Evolutionary conservation across 2,888 invertebrate genomes (phyloP).

Genomic region (Aelia acuminata): DNA sequence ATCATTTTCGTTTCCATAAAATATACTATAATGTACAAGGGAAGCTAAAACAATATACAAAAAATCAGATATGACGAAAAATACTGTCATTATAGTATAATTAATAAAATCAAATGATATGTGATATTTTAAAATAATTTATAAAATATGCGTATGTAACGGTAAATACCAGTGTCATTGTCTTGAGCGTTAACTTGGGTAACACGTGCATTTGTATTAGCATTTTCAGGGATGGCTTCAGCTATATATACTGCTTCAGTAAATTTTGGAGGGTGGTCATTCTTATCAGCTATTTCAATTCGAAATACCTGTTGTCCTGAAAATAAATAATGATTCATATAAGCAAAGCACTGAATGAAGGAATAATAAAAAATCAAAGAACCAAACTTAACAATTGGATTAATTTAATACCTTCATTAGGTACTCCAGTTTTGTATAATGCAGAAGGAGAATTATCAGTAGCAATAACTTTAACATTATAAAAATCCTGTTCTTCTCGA

Average conservation of each 20-base stretch:
- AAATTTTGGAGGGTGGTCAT: slow-evolving; percentile 95
- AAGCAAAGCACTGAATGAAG: not conserved
- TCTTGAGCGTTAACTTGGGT: slow-evolving; percentile 91
- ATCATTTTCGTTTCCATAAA: slow-evolving; percentile 86
- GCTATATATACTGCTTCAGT: slow-evolving; percentile 82
- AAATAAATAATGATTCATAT: slow-evolving; percentile 52
- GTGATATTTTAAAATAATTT: not conserved
- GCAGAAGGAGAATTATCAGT: slow-evolving; percentile 92
- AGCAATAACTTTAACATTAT: slow-evolving; percentile 91
- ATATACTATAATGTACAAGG: slow-evolving; percentile 88
- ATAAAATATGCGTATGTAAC: not conserved
- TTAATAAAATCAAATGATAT: not conserved
- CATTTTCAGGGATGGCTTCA: slow-evolving; percentile 84
- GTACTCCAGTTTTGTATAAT: slow-evolving; percentile 76
- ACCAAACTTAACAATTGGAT: not conserved
- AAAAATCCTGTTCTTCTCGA: slow-evolving; percentile 86
- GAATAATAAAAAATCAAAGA: not conserved
- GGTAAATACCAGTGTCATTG: slow-evolving; percentile 79
- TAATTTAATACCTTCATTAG: slow-evolving; percentile 76
- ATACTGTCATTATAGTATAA: not conserved
- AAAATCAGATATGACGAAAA: not conserved
- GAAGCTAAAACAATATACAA: slow-evolving; percentile 74
- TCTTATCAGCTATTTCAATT: slow-evolving; percentile 94
- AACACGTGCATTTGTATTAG: slow-evolving; percentile 85
- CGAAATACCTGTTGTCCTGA: slow-evolving; percentile 84